phyloP scores from a whole-genome alignment of 1,140 invertebrate genomes.

The Radopholus similis region DNA sequence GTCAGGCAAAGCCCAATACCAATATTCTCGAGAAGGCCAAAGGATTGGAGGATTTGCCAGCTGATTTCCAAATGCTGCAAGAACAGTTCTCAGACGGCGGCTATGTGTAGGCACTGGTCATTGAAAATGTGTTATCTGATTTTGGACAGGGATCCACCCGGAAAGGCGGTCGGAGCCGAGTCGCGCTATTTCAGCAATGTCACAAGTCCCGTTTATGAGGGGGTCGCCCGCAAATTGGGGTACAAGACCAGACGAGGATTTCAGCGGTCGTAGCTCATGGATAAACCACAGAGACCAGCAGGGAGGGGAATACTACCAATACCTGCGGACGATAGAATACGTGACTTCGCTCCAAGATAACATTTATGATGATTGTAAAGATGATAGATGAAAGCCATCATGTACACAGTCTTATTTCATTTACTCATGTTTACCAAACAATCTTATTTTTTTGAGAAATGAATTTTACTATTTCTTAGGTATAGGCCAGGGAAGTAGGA shows the following conservation, averaged over 20 bases:
- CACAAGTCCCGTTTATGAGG: slow-evolving; percentile 1
- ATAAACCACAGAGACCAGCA: background rate
- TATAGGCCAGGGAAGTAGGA: no score
- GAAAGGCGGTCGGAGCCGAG: background rate
- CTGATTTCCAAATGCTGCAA: background rate
- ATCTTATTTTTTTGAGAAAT: background rate
- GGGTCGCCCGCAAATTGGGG: slow-evolving; percentile 2
- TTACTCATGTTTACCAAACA: no score
- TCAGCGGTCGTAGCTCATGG: background rate
- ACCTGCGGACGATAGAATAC: background rate
- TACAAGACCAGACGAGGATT: slow-evolving; percentile 16
- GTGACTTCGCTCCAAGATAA: background rate
- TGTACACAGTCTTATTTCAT: background rate
- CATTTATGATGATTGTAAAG: background rate
- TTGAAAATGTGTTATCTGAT: no score
- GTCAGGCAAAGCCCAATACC: background rate
- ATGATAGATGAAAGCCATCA: background rate
- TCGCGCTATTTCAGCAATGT: slow-evolving; percentile 3
- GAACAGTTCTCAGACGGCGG: no score
- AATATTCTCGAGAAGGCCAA: background rate
- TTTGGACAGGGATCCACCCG: background rate
- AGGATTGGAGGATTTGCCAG: background rate
- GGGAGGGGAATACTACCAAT: background rate
- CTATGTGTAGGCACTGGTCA: no score
- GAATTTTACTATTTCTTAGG: no score